Conservation (phyloP, 2,113 vertebrate genomes). For the Carassius auratus region DNA sequence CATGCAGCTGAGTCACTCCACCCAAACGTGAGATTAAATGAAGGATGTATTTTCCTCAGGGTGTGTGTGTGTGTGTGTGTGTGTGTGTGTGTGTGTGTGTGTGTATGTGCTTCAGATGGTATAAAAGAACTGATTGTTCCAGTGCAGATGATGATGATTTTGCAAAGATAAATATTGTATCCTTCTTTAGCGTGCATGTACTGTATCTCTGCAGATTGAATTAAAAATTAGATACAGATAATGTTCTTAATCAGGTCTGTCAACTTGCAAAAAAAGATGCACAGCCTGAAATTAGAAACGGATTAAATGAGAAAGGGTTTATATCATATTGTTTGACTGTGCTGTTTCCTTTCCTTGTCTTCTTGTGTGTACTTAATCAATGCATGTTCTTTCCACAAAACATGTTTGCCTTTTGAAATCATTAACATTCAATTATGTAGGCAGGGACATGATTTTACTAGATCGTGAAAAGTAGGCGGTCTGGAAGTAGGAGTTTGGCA, state of each 20-base stretch:
- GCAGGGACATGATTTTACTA: neutral
- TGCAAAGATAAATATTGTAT: neutral
- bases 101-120: neutral
- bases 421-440: too few relatives aligned
- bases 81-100: neutral
- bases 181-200: neutral
- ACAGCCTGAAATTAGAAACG: neutral
- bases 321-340: neutral
- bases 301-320: neutral
- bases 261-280: neutral
- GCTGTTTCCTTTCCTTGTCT: neutral
- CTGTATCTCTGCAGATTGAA: neutral
- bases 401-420: too few relatives aligned
- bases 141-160: neutral
- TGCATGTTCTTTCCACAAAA: neutral
- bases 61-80: too few relatives aligned
- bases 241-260: neutral
- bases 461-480: neutral
- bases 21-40: neutral
- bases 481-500: neutral
- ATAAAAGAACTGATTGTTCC: neutral
- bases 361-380: neutral
- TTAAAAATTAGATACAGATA: neutral
- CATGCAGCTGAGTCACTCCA: constrained; percentile 15
- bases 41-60: neutral